A percentile compares a stretch with the other conserved stretches of the same genome.
These are phyloP conservation scores for Scaptomyza pallida DNA, from an alignment of 1,140 invertebrate species.

Conservation along the genomic window DNA sequence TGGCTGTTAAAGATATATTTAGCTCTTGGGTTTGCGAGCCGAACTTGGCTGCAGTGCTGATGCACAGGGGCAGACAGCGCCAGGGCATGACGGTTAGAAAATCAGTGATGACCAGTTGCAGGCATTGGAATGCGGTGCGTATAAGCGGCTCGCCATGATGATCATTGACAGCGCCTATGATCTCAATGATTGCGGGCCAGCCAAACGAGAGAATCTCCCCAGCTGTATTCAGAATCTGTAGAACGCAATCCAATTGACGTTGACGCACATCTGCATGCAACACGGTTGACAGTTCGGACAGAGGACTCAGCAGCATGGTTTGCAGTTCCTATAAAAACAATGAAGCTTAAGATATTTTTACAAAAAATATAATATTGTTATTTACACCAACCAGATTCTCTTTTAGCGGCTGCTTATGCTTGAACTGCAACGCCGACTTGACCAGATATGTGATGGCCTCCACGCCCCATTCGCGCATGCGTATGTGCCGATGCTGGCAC, in stretches of 20 bases:
- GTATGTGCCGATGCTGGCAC: constrained; percentile 96
- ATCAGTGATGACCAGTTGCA: constrained; percentile 98
- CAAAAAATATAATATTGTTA: neutral
- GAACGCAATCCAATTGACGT: constrained; percentile 96
- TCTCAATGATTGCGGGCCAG: constrained; percentile 96
- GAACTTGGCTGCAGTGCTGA: constrained; percentile 98
- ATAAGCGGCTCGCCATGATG: constrained; percentile 97
- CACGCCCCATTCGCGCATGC: constrained; percentile 98
- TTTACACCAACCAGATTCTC: constrained; percentile 90
- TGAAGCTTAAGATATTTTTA: neutral
- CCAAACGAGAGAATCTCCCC: constrained; percentile 96
- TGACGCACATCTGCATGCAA: constrained; percentile 96
- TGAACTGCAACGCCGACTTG: constrained; percentile 94
- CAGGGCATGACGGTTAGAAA: constrained; percentile 95
- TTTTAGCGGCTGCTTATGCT: constrained; percentile 92
- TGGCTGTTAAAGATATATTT: constrained; percentile 99
- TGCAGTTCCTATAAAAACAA: constrained; percentile 88
- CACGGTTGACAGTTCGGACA: constrained; percentile 95
- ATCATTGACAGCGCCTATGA: constrained; percentile 96
- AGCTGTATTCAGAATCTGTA: constrained; percentile 95
- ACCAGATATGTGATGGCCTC: constrained; percentile 98
- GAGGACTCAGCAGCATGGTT: constrained; percentile 92
- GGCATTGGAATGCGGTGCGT: constrained; percentile 96
- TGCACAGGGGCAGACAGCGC: constrained; percentile 94
- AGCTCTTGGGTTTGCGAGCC: constrained; percentile 98